These are phyloP conservation scores for Thamnophis elegans DNA, from an alignment of 2,797 vertebrate genomes.

Conservation along the genomic window DNA sequence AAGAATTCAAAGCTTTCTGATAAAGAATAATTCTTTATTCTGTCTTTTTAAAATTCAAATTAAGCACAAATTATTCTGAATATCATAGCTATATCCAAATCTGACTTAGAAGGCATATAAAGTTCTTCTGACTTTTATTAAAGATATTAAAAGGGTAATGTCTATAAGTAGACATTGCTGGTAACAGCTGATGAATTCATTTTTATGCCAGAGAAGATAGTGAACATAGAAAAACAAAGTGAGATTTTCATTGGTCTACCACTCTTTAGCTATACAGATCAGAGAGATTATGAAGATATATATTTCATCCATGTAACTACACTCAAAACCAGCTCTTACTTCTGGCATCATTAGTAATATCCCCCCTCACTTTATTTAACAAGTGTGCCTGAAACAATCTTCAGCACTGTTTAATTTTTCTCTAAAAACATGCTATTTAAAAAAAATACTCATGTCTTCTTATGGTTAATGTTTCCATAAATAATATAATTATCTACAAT, in stretches of 20 bases:
- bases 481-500: neutral
- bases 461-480: neutral
- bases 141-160: neutral
- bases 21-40: neutral
- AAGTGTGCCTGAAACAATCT: no score
- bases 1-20: neutral
- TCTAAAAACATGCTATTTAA: neutral
- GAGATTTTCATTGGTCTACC: neutral
- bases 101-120: neutral
- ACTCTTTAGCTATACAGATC: neutral
- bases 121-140: neutral
- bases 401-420: neutral
- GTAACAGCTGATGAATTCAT: neutral
- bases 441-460: neutral
- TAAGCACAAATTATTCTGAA: neutral
- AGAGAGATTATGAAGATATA: neutral
- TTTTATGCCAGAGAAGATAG: neutral
- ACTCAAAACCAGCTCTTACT: neutral
- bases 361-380: no score
- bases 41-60: rapidly evolving
- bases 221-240: neutral
- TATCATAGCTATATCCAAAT: neutral
- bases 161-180: neutral
- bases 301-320: rapidly evolving
- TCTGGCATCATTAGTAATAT: neutral